Evolutionary conservation across 1,140 invertebrate species (phyloP), one percentile per base, ranked within the genome.

Genomic region (Nebria ingens): DNA sequence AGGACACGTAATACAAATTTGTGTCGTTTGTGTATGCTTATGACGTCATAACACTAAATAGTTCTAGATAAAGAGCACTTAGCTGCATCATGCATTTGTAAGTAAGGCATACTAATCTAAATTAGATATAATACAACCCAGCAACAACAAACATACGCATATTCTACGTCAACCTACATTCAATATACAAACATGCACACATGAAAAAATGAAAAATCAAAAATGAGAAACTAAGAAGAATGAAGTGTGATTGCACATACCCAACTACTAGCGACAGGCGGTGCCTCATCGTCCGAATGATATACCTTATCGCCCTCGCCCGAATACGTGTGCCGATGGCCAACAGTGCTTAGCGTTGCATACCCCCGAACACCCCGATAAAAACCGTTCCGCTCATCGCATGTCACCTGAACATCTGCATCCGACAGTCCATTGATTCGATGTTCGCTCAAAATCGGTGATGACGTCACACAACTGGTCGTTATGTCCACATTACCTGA

Each of bases 211-310:
- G 6, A 17, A 45, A 17, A 45, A 45, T 17, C 9, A 45, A 45
- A 45, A 17, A 45, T 45, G 15, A 45, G 3, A 45, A 45, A 45
- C 40, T 45, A 45, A 45, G 13, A 29, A 29, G 4, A 29, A 6
- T 29, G 13, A 29, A 29, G 25, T 29, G 25, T 6, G 25, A 6
- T 6, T 4, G n/a, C 2, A 19, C n/a, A 34, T 53, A 25, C n/a
- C 52, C 23, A 52, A 21, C 23, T 25, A 52, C 23, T 52, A 23
- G 51, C 51, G 17, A 52, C 63, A 22, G 66, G 52, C 13, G 54
- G 65, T 9, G 68, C 65, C 19, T 75, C 72, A 21, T 74, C 71
- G 45, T 75, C 72, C 0, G 72, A 74, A 57, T 72, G 70, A 58
- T 71, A 72, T 6, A 55, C 19, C 49, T 45, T 45, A 60, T 73